Evolutionary conservation across 2,113 vertebrate species (phyloP), one percentile per base, ranked within the genome.

Genomic region (Phocoena phocoena): DNA sequence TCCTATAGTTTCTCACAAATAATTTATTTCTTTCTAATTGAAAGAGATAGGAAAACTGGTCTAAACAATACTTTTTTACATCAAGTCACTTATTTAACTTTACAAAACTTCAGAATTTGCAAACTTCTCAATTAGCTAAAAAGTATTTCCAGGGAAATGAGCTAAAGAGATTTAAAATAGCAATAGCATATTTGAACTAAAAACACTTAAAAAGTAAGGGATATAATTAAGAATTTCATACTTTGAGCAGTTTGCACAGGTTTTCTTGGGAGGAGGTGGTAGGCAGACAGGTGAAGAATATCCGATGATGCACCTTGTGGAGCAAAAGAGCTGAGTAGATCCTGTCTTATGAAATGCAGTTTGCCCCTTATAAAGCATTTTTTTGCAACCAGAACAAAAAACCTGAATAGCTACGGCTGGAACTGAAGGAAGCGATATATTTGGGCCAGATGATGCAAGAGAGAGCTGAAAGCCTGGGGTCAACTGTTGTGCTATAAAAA

Each of bases 331-430:
- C 28, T 99, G 99, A 26, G 99, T 97, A 21, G 99, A 99, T 92
- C 99, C 99, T 98, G 99, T 99, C 98, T 99, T 99, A 98, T 99
- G 99, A 98, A 99, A 99, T 0, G 99, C 99, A 0, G 99, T 99
- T 98, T 99, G 99, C 11, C 99, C 99, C 96, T 99, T 99, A 94
- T 99, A 97, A 97, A 99, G 99, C 96, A 98, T 97, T 98, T 99
- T 99, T 98, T 99, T 99, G 98, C 99, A 99, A 93, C 99, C 98
- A 60, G 99, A 99, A 96, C 99, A 99, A 97, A 98, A 99, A 97
- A 99, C 99, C 94, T 99, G 98, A 96, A 98, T 33, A 38, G 99
- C 97, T 15, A 98, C 95, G 88, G n/a, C 80, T 85, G 99, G 98
- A 93, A 98, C 98, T 95, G 97, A 98, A 98, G 96, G 99, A 97